These are phyloP conservation scores for Callinectes sapidus DNA, from an alignment of 2,888 invertebrate genomes.

Conservation along the genomic window DNA sequence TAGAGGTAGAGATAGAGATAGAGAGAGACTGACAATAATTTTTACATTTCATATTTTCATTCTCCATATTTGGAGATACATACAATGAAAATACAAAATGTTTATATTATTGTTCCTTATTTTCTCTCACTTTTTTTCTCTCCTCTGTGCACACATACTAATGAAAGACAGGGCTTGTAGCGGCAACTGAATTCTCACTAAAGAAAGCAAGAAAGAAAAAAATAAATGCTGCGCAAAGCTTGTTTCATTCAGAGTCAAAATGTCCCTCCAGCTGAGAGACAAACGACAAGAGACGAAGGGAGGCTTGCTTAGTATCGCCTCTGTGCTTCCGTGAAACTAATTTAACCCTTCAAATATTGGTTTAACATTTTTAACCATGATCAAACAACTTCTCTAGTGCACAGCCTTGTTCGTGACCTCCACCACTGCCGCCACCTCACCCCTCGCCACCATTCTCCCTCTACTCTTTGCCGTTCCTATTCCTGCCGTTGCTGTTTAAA, in stretches of 20 bases:
- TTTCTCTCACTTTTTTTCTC: not conserved
- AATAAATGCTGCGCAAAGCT: no score
- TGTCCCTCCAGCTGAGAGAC: not conserved
- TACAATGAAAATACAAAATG: not conserved
- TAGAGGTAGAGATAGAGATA: not conserved
- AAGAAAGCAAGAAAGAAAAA: not conserved
- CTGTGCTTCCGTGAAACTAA: slow-evolving; percentile 9
- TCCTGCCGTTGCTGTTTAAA: not conserved
- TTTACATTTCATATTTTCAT: not conserved
- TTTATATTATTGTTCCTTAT: not conserved
- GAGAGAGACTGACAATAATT: not conserved
- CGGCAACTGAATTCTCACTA: not conserved
- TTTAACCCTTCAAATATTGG: slow-evolving; percentile 24
- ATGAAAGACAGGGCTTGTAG: not conserved
- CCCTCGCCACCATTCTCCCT: not conserved
- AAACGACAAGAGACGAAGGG: not conserved
- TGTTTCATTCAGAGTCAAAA: not conserved
- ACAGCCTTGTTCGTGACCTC: not conserved
- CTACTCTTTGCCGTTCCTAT: not conserved
- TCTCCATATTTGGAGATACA: no score
- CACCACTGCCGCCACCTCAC: not conserved
- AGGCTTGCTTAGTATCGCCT: not conserved
- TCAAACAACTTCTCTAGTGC: not conserved
- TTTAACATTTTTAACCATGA: not conserved
- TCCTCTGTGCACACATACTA: not conserved